Percentiles rank a stretch among this genome's conserved stretches.
phyloP scores from a whole-genome alignment of 2,888 invertebrate species.

The Melinopterus prodromus region DNA sequence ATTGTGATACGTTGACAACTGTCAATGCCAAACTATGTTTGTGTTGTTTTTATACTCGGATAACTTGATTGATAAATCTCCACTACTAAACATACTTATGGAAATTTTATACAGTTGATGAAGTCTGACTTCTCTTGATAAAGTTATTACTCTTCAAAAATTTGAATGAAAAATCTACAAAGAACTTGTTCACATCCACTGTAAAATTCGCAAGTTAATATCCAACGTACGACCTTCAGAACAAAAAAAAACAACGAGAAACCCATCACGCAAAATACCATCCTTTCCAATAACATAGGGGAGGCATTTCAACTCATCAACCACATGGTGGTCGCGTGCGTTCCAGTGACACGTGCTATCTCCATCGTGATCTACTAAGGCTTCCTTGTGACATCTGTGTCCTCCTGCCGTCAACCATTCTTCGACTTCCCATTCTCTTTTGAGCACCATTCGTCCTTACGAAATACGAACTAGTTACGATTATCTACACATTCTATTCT shows the following conservation, averaged over 20 bases:
- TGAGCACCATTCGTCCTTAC: not conserved
- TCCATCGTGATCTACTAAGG: conserved; percentile 8
- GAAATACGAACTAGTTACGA: not conserved
- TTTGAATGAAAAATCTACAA: too few relatives aligned
- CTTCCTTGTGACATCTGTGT: not conserved
- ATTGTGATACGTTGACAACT: too few relatives aligned
- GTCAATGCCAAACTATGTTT: too few relatives aligned
- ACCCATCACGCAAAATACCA: not conserved
- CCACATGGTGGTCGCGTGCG: conserved; percentile 22
- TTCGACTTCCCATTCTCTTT: not conserved
- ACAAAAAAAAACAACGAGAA: not conserved
- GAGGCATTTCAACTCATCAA: not conserved
- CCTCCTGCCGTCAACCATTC: not conserved
- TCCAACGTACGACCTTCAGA: not conserved
- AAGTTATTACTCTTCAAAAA: too few relatives aligned
- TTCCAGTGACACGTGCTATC: conserved; percentile 17
- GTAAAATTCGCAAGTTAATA: not conserved
- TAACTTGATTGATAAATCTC: too few relatives aligned
- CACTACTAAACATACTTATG: too few relatives aligned
- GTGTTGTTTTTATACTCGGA: too few relatives aligned
- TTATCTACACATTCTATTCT: not conserved
- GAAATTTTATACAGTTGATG: too few relatives aligned
- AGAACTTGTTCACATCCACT: too few relatives aligned
- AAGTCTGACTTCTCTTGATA: too few relatives aligned
- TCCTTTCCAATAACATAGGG: conserved; percentile 4